Base-by-base conservation (phyloP, 2,113 vertebrate genomes). In the Pao palembangensis region DNA sequence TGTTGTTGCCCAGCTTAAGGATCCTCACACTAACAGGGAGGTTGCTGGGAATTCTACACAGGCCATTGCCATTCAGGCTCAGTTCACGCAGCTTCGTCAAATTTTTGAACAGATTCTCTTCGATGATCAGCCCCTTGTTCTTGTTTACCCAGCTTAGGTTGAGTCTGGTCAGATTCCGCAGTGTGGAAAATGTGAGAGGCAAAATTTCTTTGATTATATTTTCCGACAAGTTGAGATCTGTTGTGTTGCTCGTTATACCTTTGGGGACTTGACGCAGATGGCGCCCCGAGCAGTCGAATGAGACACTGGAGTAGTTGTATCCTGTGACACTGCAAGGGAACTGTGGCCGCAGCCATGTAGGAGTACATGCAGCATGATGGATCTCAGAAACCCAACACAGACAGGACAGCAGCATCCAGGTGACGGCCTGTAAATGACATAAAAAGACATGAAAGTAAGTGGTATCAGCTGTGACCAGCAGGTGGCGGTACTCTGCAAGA, bases 121-220 rank as follows among this genome's bases (percentile, higher is more conserved):
- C 17, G 28, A 84, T 78, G 6, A 1, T 15, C 12, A 70, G 17
- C 4, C 8, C 0, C 0, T 38, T 28, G 0, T 80, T 3, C 0
- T 66, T 47, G 67, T 80, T 82, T 25, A 84, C 80, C 61, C 55
- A 64, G 28, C 52, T 70, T 12, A 91, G 58, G 63, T 86, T 64
- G 5, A 94, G 87, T 31, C 11, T 3, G 12, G 64, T 83, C 66
- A 93, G 47, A 51, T 92, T 89, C 46, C 13, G 2, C 56, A 91
- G 75, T 3, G 67, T 19, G 2, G 66, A 63, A 76, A 93, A 86
- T 0, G 60, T 76, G 16, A 71, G 0, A 1, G 3, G 65, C 0
- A 73, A 76, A 69, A 94, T 50, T 0, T 78, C 63, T 1, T 8
- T 43, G 41, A 94, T 91, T 6, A 0, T 4, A 61, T 94, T 94